These are phyloP conservation scores for Drosophila neutralis DNA, from an alignment of 2,888 invertebrate species.

Conservation along the genomic window DNA sequence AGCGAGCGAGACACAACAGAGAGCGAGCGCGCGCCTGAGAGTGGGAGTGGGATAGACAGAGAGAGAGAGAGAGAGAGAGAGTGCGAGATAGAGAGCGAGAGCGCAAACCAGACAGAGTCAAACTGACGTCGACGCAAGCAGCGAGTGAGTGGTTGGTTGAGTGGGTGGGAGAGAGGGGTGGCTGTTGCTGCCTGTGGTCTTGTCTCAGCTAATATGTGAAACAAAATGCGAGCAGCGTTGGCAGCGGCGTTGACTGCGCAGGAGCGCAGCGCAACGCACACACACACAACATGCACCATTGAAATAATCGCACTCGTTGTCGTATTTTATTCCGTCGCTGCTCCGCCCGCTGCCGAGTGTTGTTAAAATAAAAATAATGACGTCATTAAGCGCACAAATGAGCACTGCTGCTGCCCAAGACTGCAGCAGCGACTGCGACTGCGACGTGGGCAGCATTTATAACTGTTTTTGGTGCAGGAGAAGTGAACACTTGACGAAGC, in stretches of 20 bases:
- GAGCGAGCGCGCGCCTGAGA: conserved; percentile 35
- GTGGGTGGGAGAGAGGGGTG: conserved; percentile 41
- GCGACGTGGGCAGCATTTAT: conserved; percentile 66
- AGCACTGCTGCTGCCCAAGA: conserved; percentile 70
- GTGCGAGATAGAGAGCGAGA: conserved; percentile 45
- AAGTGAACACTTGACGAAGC: conserved; percentile 78
- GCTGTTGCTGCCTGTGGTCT: conserved; percentile 56
- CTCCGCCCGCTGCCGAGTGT: conserved; percentile 60
- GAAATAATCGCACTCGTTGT: conserved; percentile 60
- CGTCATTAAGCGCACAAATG: conserved; percentile 80
- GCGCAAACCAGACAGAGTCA: conserved; percentile 61
- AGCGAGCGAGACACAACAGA: conserved; percentile 51
- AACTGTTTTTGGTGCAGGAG: conserved; percentile 76
- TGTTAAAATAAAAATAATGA: conserved; percentile 81
- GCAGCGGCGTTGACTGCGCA: conserved; percentile 75
- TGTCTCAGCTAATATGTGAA: conserved; percentile 68
- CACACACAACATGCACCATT: conserved; percentile 59
- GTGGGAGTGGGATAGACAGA: conserved; percentile 24
- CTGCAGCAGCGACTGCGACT: conserved; percentile 28
- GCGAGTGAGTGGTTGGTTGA: conserved; percentile 58
- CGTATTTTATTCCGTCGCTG: conserved; percentile 64
- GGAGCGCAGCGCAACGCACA: conserved; percentile 65
- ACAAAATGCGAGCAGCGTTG: conserved; percentile 64
- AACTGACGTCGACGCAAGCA: conserved; percentile 64
- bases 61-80: conserved; percentile 21